phyloP scores from a whole-genome alignment of 1,140 invertebrate species.

The Gonatopus flavifemur region DNA sequence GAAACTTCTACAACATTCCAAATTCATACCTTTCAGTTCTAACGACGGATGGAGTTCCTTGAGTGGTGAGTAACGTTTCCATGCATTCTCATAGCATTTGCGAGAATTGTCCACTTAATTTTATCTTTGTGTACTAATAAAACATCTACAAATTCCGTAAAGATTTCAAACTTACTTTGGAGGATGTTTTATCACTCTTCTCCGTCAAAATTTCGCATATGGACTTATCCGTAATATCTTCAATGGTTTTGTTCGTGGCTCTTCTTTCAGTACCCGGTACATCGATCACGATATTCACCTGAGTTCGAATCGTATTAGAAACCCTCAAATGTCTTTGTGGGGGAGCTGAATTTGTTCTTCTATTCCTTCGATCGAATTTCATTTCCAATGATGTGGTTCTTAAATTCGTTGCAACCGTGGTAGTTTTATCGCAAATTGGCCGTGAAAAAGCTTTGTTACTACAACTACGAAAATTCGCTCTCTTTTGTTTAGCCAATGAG shows the following conservation, averaged over 20 bases:
- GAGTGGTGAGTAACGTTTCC: no score
- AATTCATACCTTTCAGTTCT: no score
- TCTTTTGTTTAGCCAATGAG: constrained; percentile 37
- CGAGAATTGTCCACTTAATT: no score
- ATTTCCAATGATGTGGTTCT: constrained; percentile 2
- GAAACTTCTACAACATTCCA: no score
- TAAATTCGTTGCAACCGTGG: not conserved
- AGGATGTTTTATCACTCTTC: not conserved
- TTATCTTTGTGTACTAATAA: no score
- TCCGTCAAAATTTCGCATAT: not conserved
- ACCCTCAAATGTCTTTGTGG: constrained; percentile 29
- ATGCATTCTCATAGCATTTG: no score
- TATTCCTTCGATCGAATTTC: constrained; percentile 15
- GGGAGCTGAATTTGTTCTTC: constrained; percentile 45
- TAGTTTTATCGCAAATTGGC: constrained; percentile 19
- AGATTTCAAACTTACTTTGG: constrained; percentile 19
- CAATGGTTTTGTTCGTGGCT: not conserved
- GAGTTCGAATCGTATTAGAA: constrained; percentile 17
- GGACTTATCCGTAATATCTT: constrained; percentile 1
- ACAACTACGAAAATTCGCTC: constrained; percentile 43
- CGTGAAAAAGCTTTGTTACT: constrained; percentile 43
- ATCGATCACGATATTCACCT: constrained; percentile 44
- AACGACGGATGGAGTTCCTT: no score
- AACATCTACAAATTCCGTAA: not conserved
- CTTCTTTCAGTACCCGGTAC: constrained; percentile 12